Evolutionary conservation across 2,113 vertebrate species (phyloP).

Genomic region (Bettongia penicillata): DNA sequence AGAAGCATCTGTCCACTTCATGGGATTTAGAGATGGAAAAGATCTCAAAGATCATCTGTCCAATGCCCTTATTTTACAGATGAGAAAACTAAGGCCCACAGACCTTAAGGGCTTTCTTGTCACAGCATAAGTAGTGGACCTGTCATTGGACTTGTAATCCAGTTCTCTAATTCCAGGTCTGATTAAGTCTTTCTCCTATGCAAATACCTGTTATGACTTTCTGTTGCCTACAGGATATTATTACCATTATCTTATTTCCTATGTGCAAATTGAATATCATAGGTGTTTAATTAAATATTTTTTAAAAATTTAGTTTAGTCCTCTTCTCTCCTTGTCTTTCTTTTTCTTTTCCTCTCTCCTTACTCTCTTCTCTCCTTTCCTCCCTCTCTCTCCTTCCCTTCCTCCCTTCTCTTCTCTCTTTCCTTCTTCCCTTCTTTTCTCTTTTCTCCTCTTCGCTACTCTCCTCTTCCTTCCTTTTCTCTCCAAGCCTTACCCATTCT

Average conservation of each 20-base stretch:
- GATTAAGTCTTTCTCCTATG: neutral
- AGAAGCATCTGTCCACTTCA: neutral
- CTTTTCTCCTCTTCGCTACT: neutral
- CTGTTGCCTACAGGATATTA: neutral
- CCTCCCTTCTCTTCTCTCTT: neutral
- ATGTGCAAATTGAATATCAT: neutral
- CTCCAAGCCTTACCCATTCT: neutral
- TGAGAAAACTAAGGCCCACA: neutral
- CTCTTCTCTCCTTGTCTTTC: neutral
- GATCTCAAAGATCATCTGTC: neutral
- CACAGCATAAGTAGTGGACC: neutral
- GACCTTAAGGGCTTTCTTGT: neutral
- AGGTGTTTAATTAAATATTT: neutral
- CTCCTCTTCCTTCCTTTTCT: neutral
- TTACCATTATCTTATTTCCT: neutral
- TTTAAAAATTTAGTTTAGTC: neutral
- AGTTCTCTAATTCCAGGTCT: neutral
- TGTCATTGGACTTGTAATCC: neutral
- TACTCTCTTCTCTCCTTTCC: neutral
- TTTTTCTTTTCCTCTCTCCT: neutral
- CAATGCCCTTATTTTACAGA: neutral
- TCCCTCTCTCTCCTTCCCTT: neutral
- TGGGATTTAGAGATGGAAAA: neutral
- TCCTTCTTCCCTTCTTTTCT: neutral
- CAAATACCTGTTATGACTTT: neutral